Base-by-base conservation (phyloP, 2,888 invertebrate species). In the Nymphalis c-album region DNA sequence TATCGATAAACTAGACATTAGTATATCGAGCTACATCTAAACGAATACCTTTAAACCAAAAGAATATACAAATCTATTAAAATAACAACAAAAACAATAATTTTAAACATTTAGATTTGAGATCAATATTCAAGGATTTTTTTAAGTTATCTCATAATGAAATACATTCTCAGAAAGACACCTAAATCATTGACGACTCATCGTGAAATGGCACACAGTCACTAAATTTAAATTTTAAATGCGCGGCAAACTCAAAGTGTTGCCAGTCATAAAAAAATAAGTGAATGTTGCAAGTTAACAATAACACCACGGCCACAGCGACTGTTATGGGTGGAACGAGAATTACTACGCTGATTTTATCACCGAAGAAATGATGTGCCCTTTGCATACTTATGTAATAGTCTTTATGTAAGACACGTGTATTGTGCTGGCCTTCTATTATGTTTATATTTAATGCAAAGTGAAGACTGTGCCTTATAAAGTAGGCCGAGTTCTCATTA, bases 201-300 rank as follows among this genome's bases (percentile, higher is more conserved):
- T 57, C 51, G 31, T 18, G 26, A 10, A 60, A 16, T 63, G 65
- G 67, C 67, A 69, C 31, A 58, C 68, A 71, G 70, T 31, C 4
- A 40, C 40, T 13, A 40, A 40, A 40, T 40, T 40, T 40, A 40
- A 40, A 40, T 73, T 71, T 68, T 70, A 75, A 67, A 65, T 50
- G 53, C 62, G 61, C 68, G 66, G 69, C 69, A 45, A 50, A 55
- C 53, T 60, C 60, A 70, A 72, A 71, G 68, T 68, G 71, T 72
- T 73, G 72, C 65, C 73, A 70, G 70, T 68, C 68, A 71, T 72
- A 67, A 73, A 72, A 75, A 70, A 58, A 50, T 50, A 70, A 63
- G 55, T 50, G 61, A 57, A 68, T 55, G 66, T 68, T 66, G 48
- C 63, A 65, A 51, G 53, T 58, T 53, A 63, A 40, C 40, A 40